Base-by-base conservation (phyloP, 92 coral and sea anemone species). In the Pocillopora meandrina region DNA sequence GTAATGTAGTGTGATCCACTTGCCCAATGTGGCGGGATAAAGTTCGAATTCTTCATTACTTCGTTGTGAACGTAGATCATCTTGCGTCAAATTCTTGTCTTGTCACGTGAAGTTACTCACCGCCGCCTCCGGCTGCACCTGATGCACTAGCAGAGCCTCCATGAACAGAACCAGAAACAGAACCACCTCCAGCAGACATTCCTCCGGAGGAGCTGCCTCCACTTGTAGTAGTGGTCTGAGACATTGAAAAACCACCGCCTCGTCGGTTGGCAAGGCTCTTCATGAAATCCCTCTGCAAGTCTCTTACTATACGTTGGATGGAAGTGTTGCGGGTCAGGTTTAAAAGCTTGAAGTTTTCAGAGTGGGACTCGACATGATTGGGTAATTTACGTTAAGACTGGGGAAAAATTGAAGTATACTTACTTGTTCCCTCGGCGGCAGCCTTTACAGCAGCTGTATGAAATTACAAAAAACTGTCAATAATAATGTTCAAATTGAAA, bases 381-480 rank as follows among this genome's bases (percentile, higher is more conserved):
- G 5, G 52, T 2, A 3, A 42, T 42, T 7, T 42, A 42, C 49
- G 49, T 42, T 42, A 42, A 42, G 16, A 56, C 21, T 74, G 9
- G 64, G 9, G 12, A 74, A 20, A 11, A 12, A 10, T 21, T 35
- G 16, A 31, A 80, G 12, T 80, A 35, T 21, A 83, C 95, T 89
- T 73, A 89, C 95, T 85, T 23, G 82, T 74, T 66, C 79, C 79
- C 62, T 77, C 86, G 6, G 88, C 78, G 19, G 83, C 87, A 33
- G 87, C 82, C 64, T 90, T 73, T 42, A 83, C 90, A 19, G 95
- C 95, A 79, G 95, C 95, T 92, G 80, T 9, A 78, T 81, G 42
- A 15, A 19, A 9, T 72, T 12, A n/a, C 21, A 20, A 14, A 52
- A 74, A 66, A 26, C 21, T 66, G 18, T 20, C 72, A 66, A 16